phyloP scores from a whole-genome alignment of 2,888 invertebrate species.

The Taenaris catops region DNA sequence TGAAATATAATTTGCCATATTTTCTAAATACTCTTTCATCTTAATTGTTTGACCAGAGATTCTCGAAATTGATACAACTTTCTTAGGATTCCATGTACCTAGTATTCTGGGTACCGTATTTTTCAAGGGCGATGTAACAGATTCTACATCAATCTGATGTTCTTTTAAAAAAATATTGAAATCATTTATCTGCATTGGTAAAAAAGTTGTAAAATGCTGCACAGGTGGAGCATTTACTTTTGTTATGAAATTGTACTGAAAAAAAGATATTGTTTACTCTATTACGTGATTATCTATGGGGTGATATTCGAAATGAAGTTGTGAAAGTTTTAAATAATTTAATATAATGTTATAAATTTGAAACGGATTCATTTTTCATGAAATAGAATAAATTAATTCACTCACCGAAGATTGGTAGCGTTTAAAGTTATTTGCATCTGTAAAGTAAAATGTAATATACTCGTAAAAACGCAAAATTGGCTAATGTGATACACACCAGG shows the following conservation, averaged over 20 bases:
- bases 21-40: background rate
- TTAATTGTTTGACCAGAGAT: conserved; percentile 1
- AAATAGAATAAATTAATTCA: too few relatives aligned
- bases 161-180: conserved; percentile 51
- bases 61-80: conserved; percentile 4
- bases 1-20: background rate
- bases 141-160: conserved; percentile 41
- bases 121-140: conserved; percentile 40
- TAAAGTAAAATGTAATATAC: too few relatives aligned
- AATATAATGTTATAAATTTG: too few relatives aligned
- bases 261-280: too few relatives aligned
- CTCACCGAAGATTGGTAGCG: too few relatives aligned
- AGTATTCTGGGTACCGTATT: conserved; percentile 12
- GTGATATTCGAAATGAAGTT: too few relatives aligned
- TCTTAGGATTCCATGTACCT: conserved; percentile 16
- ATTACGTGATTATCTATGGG: too few relatives aligned
- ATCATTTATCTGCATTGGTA: conserved; percentile 46
- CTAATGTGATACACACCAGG: too few relatives aligned
- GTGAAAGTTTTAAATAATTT: too few relatives aligned
- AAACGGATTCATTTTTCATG: too few relatives aligned
- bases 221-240: conserved; percentile 36
- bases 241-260: conserved; percentile 31
- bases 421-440: too few relatives aligned
- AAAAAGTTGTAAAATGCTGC: conserved; percentile 49
- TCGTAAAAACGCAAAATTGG: too few relatives aligned